Conservation (phyloP, 2,113 vertebrate species). For the Hepsetus odoe region DNA sequence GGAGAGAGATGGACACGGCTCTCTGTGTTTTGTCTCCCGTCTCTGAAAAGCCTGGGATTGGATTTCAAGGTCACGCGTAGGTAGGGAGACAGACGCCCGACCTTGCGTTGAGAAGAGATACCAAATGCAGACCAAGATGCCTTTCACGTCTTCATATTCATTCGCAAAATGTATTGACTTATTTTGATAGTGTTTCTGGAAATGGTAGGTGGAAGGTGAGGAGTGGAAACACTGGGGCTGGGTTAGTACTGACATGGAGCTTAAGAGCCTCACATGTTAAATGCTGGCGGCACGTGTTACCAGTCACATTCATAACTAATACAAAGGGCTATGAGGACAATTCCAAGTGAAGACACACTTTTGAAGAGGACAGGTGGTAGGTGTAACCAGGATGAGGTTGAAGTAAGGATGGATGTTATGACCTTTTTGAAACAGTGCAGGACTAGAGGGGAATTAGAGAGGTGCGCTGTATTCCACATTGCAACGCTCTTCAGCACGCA, state of each 20-base stretch:
- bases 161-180: conserved; percentile 42
- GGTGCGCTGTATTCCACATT: neutral
- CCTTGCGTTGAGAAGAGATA: conserved; percentile 54
- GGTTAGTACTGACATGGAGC: conserved; percentile 27
- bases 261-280: conserved; percentile 42
- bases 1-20: conserved; percentile 37
- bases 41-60: conserved; percentile 56
- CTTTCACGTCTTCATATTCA: conserved; percentile 44
- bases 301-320: conserved; percentile 36
- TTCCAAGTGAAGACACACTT: conserved; percentile 30
- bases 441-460: conserved; percentile 37
- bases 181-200: conserved; percentile 55
- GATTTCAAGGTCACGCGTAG: conserved; percentile 56
- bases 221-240: neutral
- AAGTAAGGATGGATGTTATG: conserved; percentile 27
- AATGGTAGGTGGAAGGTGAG: conserved; percentile 45
- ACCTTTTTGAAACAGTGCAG: conserved; percentile 32
- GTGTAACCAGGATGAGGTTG: conserved; percentile 28
- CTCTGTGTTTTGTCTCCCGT: conserved; percentile 41
- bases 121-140: conserved; percentile 35
- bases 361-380: conserved; percentile 30
- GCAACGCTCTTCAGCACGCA: conserved; percentile 14
- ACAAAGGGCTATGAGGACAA: conserved; percentile 27
- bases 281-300: conserved; percentile 33
- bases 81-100: conserved; percentile 48